A percentile compares a stretch with the other conserved stretches of the same genome.
Evolutionary conservation across 2,797 vertebrate species (phyloP).

Genomic region (Periparus ater): DNA sequence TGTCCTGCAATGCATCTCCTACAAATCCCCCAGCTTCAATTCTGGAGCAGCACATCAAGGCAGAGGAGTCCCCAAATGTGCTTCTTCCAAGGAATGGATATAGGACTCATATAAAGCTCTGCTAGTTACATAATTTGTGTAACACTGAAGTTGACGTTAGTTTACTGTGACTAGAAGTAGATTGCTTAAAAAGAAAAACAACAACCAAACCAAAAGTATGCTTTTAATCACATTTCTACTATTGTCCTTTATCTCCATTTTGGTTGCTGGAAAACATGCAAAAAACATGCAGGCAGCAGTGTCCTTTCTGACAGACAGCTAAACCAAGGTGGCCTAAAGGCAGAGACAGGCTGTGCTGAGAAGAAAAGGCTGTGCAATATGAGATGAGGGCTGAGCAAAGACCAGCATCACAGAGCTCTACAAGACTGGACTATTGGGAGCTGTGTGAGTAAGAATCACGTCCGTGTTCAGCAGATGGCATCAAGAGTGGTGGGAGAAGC

Average conservation of each 20-base stretch:
- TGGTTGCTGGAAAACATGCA: neutral
- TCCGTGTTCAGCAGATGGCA: neutral
- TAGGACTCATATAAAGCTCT: neutral
- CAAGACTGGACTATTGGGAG: rapidly evolving
- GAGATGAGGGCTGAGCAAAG: neutral
- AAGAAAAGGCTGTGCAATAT: neutral
- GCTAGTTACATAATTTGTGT: neutral
- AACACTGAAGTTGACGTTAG: neutral
- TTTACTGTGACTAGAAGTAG: neutral
- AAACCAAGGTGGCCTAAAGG: neutral
- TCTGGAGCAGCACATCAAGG: rapidly evolving
- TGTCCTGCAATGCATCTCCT: neutral
- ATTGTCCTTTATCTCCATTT: neutral
- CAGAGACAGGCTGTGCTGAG: neutral
- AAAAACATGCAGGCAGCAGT: neutral
- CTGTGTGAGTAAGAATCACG: neutral
- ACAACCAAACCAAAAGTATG: neutral
- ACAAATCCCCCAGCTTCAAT: neutral
- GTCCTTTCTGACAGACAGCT: neutral
- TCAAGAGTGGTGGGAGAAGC: neutral
- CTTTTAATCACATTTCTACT: neutral
- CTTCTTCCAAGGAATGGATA: neutral
- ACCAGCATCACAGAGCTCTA: neutral
- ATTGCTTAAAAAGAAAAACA: neutral
- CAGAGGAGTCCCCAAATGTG: rapidly evolving